Percentiles rank a stretch among this genome's conserved stretches.
Conservation (phyloP, 2,113 vertebrate genomes). For the Agelaius tricolor region DNA sequence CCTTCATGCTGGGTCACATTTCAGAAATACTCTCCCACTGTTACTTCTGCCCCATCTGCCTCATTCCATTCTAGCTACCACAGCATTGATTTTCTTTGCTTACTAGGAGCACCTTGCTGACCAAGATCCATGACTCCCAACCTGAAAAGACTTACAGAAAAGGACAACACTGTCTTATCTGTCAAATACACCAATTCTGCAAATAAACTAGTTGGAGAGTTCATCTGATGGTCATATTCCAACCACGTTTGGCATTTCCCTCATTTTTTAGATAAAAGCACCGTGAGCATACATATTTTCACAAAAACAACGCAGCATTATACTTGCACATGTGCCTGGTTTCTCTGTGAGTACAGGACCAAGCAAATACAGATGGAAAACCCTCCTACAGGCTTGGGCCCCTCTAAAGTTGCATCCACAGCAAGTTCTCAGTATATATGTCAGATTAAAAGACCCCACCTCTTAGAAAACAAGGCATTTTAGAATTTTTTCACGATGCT, state of each 20-base stretch:
- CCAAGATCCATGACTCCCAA: background rate
- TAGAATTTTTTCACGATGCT: background rate
- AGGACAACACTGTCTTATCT: background rate
- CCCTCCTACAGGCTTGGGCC: background rate
- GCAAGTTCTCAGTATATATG: background rate
- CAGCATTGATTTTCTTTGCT: background rate
- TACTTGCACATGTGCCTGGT: background rate
- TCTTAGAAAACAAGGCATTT: background rate
- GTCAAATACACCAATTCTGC: background rate
- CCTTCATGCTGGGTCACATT: background rate
- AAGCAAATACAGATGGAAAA: background rate
- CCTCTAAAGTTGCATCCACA: background rate
- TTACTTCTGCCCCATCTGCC: background rate
- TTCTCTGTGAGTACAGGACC: background rate
- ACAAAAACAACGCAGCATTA: rapidly evolving
- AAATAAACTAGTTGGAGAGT: background rate
- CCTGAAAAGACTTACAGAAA: background rate
- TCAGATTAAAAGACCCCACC: background rate
- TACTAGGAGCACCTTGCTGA: background rate
- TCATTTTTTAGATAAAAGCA: background rate
- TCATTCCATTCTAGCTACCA: background rate
- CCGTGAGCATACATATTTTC: background rate
- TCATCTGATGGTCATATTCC: background rate
- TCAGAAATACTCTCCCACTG: background rate
- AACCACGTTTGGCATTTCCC: background rate